A percentile compares a stretch with the other conserved stretches of the same genome.
phyloP scores from a whole-genome alignment of 2,113 vertebrate species.

The Natator depressus region DNA sequence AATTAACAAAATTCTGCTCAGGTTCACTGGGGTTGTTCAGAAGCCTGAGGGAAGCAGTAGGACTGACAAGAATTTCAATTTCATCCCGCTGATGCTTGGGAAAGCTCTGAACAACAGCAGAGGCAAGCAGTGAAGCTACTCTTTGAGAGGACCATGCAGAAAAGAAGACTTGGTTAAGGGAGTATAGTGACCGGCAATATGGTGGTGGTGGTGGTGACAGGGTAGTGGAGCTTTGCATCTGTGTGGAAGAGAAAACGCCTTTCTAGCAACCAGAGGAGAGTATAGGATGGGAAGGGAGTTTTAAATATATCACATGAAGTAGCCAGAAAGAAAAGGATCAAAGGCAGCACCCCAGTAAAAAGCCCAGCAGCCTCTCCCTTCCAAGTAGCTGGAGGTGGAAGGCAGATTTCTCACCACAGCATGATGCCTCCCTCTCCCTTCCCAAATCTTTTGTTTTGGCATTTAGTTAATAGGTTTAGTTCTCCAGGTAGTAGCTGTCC shows the following conservation, averaged over 20 bases:
- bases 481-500: neutral
- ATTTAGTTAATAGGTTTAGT: neutral
- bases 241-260: neutral
- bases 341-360: neutral
- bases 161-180: neutral
- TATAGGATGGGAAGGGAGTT: neutral
- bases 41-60: neutral
- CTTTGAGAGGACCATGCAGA: neutral
- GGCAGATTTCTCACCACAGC: neutral
- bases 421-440: neutral
- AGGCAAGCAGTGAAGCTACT: neutral
- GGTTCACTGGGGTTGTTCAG: slow-evolving; percentile 12
- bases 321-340: neutral
- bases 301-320: neutral
- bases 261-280: neutral
- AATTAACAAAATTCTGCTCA: neutral
- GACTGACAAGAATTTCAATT: neutral
- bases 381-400: neutral
- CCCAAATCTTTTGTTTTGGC: neutral
- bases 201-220: neutral
- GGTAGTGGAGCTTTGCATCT: neutral
- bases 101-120: slow-evolving; percentile 8
- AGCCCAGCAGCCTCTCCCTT: neutral
- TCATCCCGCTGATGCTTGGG: slow-evolving; percentile 1
- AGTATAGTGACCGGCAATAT: neutral